These are phyloP conservation scores for Oreortyx pictus DNA, from an alignment of 2,797 vertebrate species.

Conservation along the genomic window DNA sequence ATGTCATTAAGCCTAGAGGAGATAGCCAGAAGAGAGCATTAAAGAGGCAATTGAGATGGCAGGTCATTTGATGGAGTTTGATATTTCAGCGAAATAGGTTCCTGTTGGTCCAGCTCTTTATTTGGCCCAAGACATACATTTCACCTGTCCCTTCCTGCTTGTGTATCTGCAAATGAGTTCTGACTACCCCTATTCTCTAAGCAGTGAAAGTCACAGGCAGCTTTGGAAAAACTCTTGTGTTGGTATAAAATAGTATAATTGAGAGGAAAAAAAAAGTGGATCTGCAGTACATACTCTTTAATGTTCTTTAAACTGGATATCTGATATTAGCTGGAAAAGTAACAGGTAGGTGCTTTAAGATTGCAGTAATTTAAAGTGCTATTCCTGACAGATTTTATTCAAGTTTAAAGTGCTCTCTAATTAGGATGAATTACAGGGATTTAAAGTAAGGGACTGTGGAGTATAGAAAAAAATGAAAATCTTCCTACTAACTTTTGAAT, in stretches of 20 bases:
- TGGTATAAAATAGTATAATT: neutral
- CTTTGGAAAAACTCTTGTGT: neutral
- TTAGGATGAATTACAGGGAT: conserved; percentile 26
- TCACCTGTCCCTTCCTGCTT: neutral
- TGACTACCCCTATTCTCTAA: neutral
- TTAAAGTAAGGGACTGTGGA: conserved; percentile 8
- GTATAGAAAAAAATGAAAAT: neutral
- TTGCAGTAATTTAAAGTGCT: neutral
- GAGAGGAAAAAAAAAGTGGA: neutral
- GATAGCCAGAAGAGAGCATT: neutral
- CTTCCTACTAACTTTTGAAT: neutral
- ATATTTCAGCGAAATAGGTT: neutral
- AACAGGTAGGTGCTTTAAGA: neutral
- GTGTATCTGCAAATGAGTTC: accelerated
- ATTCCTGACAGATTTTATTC: neutral
- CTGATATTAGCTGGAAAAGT: neutral
- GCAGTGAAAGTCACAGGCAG: neutral
- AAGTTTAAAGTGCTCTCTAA: conserved; percentile 2
- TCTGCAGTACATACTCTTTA: neutral
- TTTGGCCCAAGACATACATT: neutral
- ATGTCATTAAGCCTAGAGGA: neutral
- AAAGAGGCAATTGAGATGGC: neutral
- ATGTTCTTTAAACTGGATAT: neutral
- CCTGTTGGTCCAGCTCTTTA: neutral
- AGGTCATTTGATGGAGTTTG: neutral